A percentile compares a stretch with the other conserved stretches of the same genome.
These are phyloP conservation scores for Apostichopus parvimensis DNA, from an alignment of 35 echinoderm and acorn worm species.

Conservation along the genomic window DNA sequence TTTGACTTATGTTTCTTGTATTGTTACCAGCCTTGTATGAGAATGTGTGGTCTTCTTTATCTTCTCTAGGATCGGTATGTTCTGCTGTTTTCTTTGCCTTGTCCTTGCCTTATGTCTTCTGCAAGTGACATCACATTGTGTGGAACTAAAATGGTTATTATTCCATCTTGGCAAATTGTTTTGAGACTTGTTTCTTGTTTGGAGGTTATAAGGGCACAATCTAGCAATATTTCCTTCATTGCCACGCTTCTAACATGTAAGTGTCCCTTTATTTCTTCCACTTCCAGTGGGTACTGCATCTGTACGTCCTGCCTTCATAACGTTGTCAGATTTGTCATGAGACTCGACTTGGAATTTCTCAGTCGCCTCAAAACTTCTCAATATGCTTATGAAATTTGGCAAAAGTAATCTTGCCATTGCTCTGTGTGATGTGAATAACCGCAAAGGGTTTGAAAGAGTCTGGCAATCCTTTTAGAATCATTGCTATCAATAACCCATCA, in stretches of 20 bases:
- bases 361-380: conserved; percentile 12
- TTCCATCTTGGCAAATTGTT: conserved; percentile 32
- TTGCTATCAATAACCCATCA: conserved; percentile 52
- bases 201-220: background rate
- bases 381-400: conserved; percentile 3
- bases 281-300: background rate
- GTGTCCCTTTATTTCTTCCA: background rate
- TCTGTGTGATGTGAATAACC: background rate
- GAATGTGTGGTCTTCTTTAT: conserved; percentile 17
- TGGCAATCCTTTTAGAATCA: conserved; percentile 53
- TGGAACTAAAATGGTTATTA: conserved; percentile 41
- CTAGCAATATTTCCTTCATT: conserved; percentile 32
- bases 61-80: background rate
- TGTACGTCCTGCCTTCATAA: conserved; percentile 2
- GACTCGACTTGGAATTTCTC: too few species aligned
- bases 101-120: background rate
- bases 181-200: background rate
- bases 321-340: too few species aligned
- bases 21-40: conserved; percentile 15
- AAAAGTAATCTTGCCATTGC: background rate
- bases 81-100: background rate
- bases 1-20: background rate
- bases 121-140: conserved; percentile 47
- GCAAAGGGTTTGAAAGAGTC: conserved; percentile 1
- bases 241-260: conserved; percentile 3